A percentile compares a stretch with the other conserved stretches of the same genome.
These are phyloP conservation scores for Sorex araneus DNA, from an alignment of 2,113 vertebrate species.

Conservation along the genomic window DNA sequence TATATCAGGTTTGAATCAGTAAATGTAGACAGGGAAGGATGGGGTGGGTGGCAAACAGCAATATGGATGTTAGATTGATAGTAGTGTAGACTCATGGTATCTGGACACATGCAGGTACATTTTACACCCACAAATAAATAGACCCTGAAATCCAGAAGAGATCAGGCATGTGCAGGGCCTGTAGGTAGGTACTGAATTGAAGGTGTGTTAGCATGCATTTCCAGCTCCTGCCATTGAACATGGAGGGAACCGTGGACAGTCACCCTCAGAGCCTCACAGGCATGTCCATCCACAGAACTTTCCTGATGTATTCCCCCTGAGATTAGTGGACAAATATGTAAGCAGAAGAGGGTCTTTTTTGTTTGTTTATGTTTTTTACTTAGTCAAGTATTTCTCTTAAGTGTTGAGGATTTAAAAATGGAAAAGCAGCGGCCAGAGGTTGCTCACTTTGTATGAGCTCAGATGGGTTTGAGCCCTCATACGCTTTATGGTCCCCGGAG, in stretches of 20 bases:
- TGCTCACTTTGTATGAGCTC: too few species aligned
- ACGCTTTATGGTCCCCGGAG: too few species aligned
- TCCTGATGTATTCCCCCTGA: too few species aligned
- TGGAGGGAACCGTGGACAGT: not conserved
- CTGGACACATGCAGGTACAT: too few species aligned
- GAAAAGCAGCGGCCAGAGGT: not conserved
- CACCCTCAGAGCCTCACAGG: not conserved
- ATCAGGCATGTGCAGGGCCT: too few species aligned
- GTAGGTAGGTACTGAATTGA: too few species aligned
- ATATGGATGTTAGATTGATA: not conserved
- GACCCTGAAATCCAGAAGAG: too few species aligned
- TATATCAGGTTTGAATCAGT: not conserved
- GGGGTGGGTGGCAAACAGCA: too few species aligned
- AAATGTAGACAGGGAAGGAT: not conserved
- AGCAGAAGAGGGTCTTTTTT: not conserved
- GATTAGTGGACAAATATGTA: not conserved
- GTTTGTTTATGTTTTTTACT: not conserved
- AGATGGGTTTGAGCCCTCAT: too few species aligned
- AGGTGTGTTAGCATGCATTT: not conserved
- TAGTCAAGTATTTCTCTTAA: not conserved
- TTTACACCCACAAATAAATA: too few species aligned
- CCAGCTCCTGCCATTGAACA: not conserved
- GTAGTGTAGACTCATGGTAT: not conserved
- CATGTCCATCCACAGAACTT: not conserved
- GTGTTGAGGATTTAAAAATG: not conserved